A percentile compares a stretch with the other conserved stretches of the same genome.
Conservation (phyloP, 2,888 invertebrate species). For the Lottia scabra region DNA sequence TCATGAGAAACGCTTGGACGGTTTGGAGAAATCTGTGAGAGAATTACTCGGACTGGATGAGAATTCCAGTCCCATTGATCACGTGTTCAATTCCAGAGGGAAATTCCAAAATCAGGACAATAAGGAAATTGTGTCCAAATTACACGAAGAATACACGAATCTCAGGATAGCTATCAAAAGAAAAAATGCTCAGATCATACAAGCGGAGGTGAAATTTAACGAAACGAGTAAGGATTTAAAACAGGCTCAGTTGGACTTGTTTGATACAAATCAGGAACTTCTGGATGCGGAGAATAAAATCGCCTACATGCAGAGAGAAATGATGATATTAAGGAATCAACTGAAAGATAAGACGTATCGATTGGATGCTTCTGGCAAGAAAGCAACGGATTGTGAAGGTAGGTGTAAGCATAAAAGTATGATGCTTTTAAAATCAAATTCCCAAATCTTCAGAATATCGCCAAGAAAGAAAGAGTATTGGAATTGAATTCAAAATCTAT, state of each 20-base stretch:
- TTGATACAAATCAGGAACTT: constrained; percentile 43
- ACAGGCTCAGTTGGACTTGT: constrained; percentile 46
- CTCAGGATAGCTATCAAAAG: constrained; percentile 39
- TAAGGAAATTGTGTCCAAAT: constrained; percentile 33
- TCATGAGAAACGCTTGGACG: constrained; percentile 11
- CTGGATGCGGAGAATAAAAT: constrained; percentile 47
- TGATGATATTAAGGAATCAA: constrained; percentile 54
- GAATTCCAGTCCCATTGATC: not conserved
- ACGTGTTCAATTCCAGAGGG: not conserved
- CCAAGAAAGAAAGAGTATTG: too few species aligned
- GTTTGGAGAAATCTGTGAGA: constrained; percentile 12
- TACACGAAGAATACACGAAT: constrained; percentile 47
- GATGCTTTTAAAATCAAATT: too few species aligned
- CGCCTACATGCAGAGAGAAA: constrained; percentile 43
- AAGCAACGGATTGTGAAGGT: constrained; percentile 33
- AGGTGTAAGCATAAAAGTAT: too few species aligned
- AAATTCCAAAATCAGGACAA: constrained; percentile 22
- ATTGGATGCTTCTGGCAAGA: constrained; percentile 28
- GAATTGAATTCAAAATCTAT: too few species aligned
- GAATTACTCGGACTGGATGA: constrained; percentile 14
- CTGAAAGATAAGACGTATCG: constrained; percentile 48
- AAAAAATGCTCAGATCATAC: constrained; percentile 44
- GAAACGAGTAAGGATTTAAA: constrained; percentile 40
- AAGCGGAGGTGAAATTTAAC: constrained; percentile 45
- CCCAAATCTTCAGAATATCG: too few species aligned